Base-by-base conservation (phyloP, 2,113 vertebrate genomes). In the Cacatua alba region DNA sequence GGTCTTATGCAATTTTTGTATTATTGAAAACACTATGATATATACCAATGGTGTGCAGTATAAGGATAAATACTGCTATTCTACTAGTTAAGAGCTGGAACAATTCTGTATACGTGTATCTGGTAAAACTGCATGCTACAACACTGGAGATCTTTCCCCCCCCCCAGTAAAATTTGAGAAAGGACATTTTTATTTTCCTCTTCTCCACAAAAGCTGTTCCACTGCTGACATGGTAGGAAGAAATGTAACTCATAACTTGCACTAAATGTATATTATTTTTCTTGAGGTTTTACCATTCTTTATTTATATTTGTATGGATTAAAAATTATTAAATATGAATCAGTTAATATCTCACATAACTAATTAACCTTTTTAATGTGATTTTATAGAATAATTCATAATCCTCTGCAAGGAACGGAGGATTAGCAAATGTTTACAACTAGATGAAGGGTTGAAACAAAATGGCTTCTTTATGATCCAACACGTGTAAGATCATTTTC, bases 221-320 rank as follows among this genome's bases (percentile, higher is more conserved):
- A 97, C 90, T 97, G 97, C 97, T 98, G 98, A 98, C 97, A 98
- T 90, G 96, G 96, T 91, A 98, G 95, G 95, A 96, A 96, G 97
- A 97, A 97, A 97, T 86, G 85, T 97, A 98, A 98, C 94, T 98
- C 97, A 97, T 98, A 98, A 98, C 97, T 98, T 98, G 98, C 98
- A 98, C 98, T 98, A 98, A 98, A 98, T 98, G 97, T 98, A 98
- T 97, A 98, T 98, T 98, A 95, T 98, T 97, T 98, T 98, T 97
- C 96, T 97, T 97, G 96, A 97, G 94, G 97, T 98, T 98, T 98
- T 98, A 97, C 97, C 97, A 98, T 98, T 98, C 97, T 97, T 98
- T 98, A 98, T 98, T 98, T 98, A 98, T 98, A 98, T 98, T 98
- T 98, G 96, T 98, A 98, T 98, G 97, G 84, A 98, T 98, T 98